phyloP scores from a whole-genome alignment of 2,888 invertebrate genomes.

The Nomada flava region DNA sequence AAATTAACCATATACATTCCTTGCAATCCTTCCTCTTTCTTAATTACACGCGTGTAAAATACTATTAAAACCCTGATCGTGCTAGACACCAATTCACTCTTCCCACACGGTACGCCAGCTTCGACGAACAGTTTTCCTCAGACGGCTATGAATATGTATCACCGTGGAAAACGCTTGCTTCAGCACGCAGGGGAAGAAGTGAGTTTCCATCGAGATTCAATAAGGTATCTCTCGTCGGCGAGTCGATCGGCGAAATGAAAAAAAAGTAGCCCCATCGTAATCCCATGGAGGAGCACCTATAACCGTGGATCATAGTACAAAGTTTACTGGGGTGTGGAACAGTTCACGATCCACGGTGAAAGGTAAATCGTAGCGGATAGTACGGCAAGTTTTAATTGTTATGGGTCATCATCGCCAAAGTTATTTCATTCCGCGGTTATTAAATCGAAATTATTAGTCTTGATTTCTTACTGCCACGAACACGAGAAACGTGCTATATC shows the following conservation, averaged over 20 bases:
- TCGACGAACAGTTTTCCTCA: background rate
- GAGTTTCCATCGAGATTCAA: slow-evolving; percentile 49
- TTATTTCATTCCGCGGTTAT: slow-evolving; percentile 64
- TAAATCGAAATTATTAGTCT: slow-evolving; percentile 70
- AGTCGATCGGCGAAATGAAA: slow-evolving; percentile 32
- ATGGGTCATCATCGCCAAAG: slow-evolving; percentile 69
- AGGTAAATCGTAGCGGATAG: slow-evolving; percentile 63
- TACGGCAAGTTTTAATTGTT: slow-evolving; percentile 80
- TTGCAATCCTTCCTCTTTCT: background rate
- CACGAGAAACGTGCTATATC: slow-evolving; percentile 11
- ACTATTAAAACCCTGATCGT: background rate
- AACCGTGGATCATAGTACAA: slow-evolving; percentile 77
- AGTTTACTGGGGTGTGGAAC: slow-evolving; percentile 70
- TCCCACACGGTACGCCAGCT: background rate
- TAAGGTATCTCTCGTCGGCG: slow-evolving; percentile 29
- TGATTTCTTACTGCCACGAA: slow-evolving; percentile 41
- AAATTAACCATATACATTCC: background rate
- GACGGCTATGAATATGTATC: slow-evolving; percentile 20
- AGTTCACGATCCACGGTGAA: slow-evolving; percentile 43
- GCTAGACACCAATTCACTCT: background rate
- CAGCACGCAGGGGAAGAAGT: background rate
- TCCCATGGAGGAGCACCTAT: slow-evolving; percentile 55
- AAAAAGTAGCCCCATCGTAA: slow-evolving; percentile 49
- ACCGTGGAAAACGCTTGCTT: background rate
- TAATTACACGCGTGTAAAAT: background rate